Evolutionary conservation across 2,113 vertebrate species (phyloP).

Genomic region (Proteles cristata): DNA sequence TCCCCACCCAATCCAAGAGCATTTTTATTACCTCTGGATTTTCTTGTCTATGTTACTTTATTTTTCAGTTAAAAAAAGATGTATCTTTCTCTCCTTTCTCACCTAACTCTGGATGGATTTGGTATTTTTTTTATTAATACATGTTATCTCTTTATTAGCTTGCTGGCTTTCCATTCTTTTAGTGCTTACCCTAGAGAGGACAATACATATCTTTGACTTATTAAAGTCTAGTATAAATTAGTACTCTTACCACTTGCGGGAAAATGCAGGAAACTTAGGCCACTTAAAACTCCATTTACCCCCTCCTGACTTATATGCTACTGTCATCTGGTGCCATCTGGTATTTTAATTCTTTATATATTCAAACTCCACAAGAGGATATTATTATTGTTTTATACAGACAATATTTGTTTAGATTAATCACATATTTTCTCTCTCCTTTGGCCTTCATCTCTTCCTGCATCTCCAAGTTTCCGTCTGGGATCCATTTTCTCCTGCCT

Average conservation of each 20-base stretch:
- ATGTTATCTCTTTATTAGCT: neutral
- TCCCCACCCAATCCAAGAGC: neutral
- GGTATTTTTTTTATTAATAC: slow-evolving; percentile 26
- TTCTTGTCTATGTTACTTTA: neutral
- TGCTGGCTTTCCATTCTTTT: neutral
- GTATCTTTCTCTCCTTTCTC: slow-evolving; percentile 24
- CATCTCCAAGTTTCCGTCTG: slow-evolving; percentile 8
- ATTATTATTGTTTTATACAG: slow-evolving; percentile 48
- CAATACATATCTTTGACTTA: neutral
- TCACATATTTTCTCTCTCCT: slow-evolving; percentile 26
- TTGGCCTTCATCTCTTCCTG: neutral
- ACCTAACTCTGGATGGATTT: neutral
- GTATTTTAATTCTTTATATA: slow-evolving; percentile 34
- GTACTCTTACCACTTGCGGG: neutral
- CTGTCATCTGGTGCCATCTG: slow-evolving; percentile 47
- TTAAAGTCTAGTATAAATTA: neutral
- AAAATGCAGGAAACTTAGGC: neutral
- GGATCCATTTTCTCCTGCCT: slow-evolving; percentile 11
- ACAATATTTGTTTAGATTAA: slow-evolving; percentile 60
- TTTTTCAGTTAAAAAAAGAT: neutral
- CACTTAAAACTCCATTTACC: slow-evolving; percentile 56
- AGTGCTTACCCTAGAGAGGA: neutral
- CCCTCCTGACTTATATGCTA: neutral
- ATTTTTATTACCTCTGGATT: slow-evolving; percentile 15
- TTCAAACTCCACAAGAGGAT: neutral